phyloP scores from a whole-genome alignment of 2,797 vertebrate species.

The Enteromius thamalakanensis region DNA sequence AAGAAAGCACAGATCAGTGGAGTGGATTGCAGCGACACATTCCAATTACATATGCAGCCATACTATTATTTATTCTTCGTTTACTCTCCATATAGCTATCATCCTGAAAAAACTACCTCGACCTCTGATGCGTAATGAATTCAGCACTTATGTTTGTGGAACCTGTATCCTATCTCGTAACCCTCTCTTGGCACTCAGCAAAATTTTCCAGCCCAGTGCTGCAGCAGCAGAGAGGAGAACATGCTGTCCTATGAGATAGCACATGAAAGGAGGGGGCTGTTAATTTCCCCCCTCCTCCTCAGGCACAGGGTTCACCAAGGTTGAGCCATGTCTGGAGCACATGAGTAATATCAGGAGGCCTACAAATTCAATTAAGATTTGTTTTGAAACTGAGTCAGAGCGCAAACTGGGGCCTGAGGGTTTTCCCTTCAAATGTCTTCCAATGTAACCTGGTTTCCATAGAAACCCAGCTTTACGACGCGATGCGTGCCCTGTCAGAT shows the following conservation, averaged over 20 bases:
- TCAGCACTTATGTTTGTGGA: slow-evolving; percentile 11
- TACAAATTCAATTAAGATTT: slow-evolving; percentile 70
- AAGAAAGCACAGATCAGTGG: not conserved
- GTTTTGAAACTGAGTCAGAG: slow-evolving; percentile 67
- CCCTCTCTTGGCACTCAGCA: not conserved
- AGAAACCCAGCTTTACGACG: slow-evolving; percentile 72
- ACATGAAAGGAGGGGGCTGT: slow-evolving; percentile 26
- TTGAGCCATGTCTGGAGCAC: slow-evolving; percentile 28
- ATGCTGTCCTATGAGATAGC: slow-evolving; percentile 33
- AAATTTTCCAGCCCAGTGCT: slow-evolving; percentile 43
- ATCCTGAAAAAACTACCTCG: not conserved
- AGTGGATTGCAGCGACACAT: not conserved
- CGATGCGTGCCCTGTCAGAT: slow-evolving; percentile 56
- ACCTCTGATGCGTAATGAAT: slow-evolving; percentile 19
- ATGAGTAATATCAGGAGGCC: slow-evolving; percentile 56
- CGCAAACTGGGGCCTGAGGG: slow-evolving; percentile 64
- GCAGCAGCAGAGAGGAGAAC: slow-evolving; percentile 25
- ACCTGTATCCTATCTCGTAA: slow-evolving; percentile 21
- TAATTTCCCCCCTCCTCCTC: slow-evolving; percentile 40
- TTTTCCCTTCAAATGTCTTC: slow-evolving; percentile 61
- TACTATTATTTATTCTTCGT: not conserved
- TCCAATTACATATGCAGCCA: not conserved
- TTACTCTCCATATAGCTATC: not conserved
- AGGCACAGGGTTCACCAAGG: slow-evolving; percentile 17
- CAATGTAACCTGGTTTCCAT: slow-evolving; percentile 76